Percentiles rank a stretch among this genome's conserved stretches.
These are phyloP conservation scores for Synanthedon formicaeformis DNA, from an alignment of 2,888 invertebrate genomes.

Conservation along the genomic window DNA sequence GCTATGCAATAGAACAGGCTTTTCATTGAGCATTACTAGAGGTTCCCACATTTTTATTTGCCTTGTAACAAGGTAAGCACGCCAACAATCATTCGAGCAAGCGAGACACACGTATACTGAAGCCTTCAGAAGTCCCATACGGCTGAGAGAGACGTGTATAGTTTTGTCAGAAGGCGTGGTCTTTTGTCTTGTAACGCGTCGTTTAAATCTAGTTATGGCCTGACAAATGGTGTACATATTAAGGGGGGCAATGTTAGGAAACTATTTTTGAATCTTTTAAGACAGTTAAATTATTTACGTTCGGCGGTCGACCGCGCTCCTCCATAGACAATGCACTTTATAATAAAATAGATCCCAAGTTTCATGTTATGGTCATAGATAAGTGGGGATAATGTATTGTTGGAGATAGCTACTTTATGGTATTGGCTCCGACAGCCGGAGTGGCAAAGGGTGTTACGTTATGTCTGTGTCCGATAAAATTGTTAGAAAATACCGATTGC, in stretches of 20 bases:
- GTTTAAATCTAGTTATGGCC: conserved; percentile 70
- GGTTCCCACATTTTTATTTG: conserved; percentile 40
- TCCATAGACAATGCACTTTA: conserved; percentile 67
- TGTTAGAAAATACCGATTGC: conserved; percentile 30
- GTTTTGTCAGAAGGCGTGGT: conserved; percentile 43
- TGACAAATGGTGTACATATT: conserved; percentile 71
- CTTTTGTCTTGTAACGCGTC: conserved; percentile 48
- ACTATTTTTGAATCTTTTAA: conserved; percentile 72
- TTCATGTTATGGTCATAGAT: conserved; percentile 63
- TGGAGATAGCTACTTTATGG: conserved; percentile 62
- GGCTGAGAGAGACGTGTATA: conserved; percentile 26
- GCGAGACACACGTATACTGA: conserved; percentile 25
- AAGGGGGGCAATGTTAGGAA: conserved; percentile 69
- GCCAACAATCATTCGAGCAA: conserved; percentile 35
- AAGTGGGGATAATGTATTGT: conserved; percentile 63
- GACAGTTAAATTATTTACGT: conserved; percentile 70
- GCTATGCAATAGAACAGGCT: conserved; percentile 5
- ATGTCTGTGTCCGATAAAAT: conserved; percentile 46
- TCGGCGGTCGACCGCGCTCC: conserved; percentile 55
- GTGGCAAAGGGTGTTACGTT: conserved; percentile 62
- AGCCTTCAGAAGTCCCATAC: conserved; percentile 7
- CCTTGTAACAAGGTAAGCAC: conserved; percentile 46
- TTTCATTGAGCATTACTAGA: conserved; percentile 11
- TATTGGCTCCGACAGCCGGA: conserved; percentile 55
- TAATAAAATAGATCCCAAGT: conserved; percentile 66